These are phyloP conservation scores for Icerya purchasi DNA, from an alignment of 2,888 invertebrate genomes.

Conservation along the genomic window DNA sequence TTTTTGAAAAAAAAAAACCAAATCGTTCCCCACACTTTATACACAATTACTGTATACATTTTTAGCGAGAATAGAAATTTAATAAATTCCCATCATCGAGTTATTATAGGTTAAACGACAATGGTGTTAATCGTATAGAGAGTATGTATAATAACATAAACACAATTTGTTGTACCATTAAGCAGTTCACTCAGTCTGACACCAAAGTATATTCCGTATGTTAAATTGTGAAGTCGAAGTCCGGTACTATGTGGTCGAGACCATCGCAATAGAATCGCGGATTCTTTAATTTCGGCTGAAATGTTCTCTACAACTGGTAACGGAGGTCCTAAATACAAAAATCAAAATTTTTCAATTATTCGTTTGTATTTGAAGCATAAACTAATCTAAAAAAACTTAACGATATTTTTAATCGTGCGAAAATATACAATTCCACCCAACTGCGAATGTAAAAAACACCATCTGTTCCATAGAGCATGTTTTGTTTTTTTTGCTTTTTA, in stretches of 20 bases:
- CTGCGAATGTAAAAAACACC: too few species aligned
- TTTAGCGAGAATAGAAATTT: too few species aligned
- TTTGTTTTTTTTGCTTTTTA: too few species aligned
- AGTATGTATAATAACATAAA: too few species aligned
- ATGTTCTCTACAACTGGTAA: conserved; percentile 31
- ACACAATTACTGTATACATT: too few species aligned
- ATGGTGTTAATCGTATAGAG: too few species aligned
- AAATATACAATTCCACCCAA: too few species aligned
- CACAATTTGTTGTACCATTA: conserved; percentile 20
- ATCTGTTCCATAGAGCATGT: too few species aligned
- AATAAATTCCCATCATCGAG: too few species aligned
- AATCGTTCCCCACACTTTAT: too few species aligned
- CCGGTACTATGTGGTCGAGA: conserved; percentile 31
- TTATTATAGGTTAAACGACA: too few species aligned
- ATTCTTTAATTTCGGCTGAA: conserved; percentile 31
- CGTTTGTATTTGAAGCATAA: neutral
- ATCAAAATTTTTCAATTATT: conserved; percentile 4
- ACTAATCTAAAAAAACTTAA: neutral
- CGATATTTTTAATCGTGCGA: too few species aligned
- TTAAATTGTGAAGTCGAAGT: conserved; percentile 33
- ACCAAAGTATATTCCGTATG: conserved; percentile 52
- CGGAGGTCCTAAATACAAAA: conserved; percentile 24
- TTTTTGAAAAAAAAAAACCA: conserved; percentile 5
- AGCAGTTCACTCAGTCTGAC: conserved; percentile 33
- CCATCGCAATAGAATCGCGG: conserved; percentile 44